These are phyloP conservation scores for Catamblyrhynchus diadema DNA, from an alignment of 2,797 vertebrate species.

Conservation along the genomic window DNA sequence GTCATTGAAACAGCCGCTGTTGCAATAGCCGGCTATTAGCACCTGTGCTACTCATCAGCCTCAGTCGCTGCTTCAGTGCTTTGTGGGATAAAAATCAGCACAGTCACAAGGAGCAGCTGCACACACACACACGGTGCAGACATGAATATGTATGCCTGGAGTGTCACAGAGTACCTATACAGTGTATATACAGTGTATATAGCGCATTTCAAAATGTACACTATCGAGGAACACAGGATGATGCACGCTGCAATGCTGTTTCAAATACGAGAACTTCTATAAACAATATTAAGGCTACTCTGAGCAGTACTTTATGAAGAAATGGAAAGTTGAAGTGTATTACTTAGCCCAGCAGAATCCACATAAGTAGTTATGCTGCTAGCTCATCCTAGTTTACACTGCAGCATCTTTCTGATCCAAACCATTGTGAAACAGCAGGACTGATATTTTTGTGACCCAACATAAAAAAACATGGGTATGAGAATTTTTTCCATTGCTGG, in stretches of 20 bases:
- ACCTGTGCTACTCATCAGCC: neutral
- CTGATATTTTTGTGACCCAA: neutral
- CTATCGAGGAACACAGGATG: neutral
- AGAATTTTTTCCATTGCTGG: neutral
- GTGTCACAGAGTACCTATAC: fast-evolving
- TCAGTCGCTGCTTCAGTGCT: neutral
- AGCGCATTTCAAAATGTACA: neutral
- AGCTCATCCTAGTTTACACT: neutral
- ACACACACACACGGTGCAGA: neutral
- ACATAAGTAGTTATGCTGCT: neutral
- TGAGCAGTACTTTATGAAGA: neutral
- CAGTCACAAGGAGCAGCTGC: neutral
- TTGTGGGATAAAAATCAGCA: neutral
- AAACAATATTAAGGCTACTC: neutral
- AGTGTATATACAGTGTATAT: fast-evolving
- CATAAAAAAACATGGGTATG: fast-evolving
- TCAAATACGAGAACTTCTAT: neutral
- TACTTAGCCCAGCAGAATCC: neutral
- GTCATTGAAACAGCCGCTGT: neutral
- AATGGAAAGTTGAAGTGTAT: neutral
- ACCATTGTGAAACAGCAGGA: neutral
- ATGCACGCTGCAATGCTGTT: neutral
- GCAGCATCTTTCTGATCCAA: neutral
- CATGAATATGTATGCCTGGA: fast-evolving
- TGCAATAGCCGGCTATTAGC: neutral